These are phyloP conservation scores for Bagarius yarrelli DNA, from an alignment of 2,113 vertebrate genomes.

Conservation along the genomic window DNA sequence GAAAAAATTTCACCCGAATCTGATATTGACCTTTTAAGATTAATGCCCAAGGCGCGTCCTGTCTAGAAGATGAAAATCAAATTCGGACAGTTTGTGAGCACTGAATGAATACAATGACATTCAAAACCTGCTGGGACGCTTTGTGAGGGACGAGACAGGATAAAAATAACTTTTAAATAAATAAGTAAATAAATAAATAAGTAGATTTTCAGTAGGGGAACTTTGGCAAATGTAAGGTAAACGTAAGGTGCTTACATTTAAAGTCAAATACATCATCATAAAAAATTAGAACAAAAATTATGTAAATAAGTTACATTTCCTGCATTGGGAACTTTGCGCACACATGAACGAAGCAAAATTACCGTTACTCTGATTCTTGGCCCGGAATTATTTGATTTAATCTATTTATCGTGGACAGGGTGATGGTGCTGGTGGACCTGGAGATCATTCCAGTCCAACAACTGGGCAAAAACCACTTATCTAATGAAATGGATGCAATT, in stretches of 20 bases:
- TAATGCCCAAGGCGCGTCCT: slow-evolving; percentile 43
- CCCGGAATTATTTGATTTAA: background rate
- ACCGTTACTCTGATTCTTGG: background rate
- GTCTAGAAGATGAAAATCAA: slow-evolving; percentile 26
- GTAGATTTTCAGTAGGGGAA: background rate
- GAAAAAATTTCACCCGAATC: slow-evolving; percentile 27
- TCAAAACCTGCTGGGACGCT: slow-evolving; percentile 28
- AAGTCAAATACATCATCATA: slow-evolving; percentile 1
- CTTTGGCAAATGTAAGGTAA: slow-evolving; percentile 11
- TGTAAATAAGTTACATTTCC: background rate
- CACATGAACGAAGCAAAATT: background rate
- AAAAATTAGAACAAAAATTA: background rate
- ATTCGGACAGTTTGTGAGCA: slow-evolving; percentile 38
- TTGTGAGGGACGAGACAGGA: slow-evolving; percentile 33
- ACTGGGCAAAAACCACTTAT: background rate
- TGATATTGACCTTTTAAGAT: slow-evolving; percentile 49
- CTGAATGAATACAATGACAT: slow-evolving; percentile 47
- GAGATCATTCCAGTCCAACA: background rate
- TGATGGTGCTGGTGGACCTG: background rate
- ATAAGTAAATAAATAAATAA: background rate
- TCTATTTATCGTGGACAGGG: background rate
- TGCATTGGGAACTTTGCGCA: background rate
- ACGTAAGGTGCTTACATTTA: background rate
- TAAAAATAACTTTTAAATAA: background rate
- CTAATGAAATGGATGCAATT: background rate